Evolutionary conservation across 2,797 vertebrate genomes (phyloP).

Genomic region (Neomorphus geoffroyi): DNA sequence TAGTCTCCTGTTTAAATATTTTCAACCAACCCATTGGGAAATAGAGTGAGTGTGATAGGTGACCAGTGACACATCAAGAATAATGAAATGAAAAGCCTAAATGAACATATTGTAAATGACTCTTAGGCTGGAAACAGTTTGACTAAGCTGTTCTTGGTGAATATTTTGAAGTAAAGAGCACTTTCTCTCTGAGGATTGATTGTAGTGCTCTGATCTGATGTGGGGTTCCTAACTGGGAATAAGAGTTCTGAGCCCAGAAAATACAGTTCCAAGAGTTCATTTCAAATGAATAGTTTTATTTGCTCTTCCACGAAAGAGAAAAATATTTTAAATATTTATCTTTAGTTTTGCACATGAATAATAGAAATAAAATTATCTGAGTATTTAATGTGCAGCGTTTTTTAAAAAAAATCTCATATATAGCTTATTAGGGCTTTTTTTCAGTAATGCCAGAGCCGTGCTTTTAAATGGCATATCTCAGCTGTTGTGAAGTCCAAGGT

Average conservation of each 20-base stretch:
- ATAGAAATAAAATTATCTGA: background rate
- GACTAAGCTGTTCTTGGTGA: background rate
- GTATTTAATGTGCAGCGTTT: background rate
- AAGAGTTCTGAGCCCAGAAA: conserved; percentile 11
- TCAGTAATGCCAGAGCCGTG: background rate
- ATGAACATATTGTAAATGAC: background rate
- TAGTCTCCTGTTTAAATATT: background rate
- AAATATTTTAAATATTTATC: conserved; percentile 44
- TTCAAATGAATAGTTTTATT: background rate
- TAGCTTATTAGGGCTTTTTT: background rate
- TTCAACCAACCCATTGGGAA: background rate
- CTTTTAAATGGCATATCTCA: conserved; percentile 35
- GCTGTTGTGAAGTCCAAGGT: conserved; percentile 51
- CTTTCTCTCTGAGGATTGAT: background rate
- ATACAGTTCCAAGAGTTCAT: background rate
- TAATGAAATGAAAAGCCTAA: conserved; percentile 4
- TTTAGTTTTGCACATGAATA: conserved; percentile 6
- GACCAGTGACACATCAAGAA: background rate
- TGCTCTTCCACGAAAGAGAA: conserved; percentile 36
- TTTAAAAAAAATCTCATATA: background rate
- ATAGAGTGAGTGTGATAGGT: background rate
- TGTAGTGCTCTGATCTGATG: background rate
- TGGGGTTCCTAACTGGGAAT: background rate
- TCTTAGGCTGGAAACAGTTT: background rate
- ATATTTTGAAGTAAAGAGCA: background rate